A percentile compares a stretch with the other conserved stretches of the same genome.
phyloP scores from a whole-genome alignment of 1,140 invertebrate genomes.

The Aphaenogaster floridana region DNA sequence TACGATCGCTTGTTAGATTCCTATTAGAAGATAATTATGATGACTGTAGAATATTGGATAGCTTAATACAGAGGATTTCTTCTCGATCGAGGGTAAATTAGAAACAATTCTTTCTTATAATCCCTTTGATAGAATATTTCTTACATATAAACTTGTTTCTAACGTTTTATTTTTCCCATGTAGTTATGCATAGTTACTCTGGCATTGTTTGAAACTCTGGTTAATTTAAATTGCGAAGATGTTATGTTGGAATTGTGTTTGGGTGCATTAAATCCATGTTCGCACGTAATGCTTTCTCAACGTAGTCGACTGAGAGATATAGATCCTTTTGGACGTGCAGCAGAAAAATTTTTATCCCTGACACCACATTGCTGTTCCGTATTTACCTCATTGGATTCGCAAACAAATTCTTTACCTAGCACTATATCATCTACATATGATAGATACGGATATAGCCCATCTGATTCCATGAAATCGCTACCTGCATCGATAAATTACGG shows the following conservation, averaged over 20 bases:
- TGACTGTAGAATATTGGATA: slow-evolving; percentile 92
- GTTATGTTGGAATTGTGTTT: slow-evolving; percentile 97
- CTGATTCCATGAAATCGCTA: slow-evolving; percentile 76
- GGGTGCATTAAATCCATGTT: slow-evolving; percentile 94
- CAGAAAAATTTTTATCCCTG: slow-evolving; percentile 94
- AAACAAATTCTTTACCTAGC: slow-evolving; percentile 81
- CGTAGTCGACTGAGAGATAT: slow-evolving; percentile 91
- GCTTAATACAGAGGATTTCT: slow-evolving; percentile 92
- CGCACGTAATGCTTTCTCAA: slow-evolving; percentile 96
- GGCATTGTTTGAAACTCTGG: slow-evolving; percentile 95
- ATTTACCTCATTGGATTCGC: slow-evolving; percentile 50
- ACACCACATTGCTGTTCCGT: slow-evolving; percentile 89
- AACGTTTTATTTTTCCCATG: slow-evolving; percentile 76
- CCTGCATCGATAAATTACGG: slow-evolving; percentile 86
- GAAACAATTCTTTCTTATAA: neutral
- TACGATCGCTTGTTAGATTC: slow-evolving; percentile 95
- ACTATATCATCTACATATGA: slow-evolving; percentile 81
- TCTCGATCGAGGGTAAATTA: slow-evolving; percentile 90
- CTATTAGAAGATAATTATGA: slow-evolving; percentile 95
- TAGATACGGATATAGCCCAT: slow-evolving; percentile 61
- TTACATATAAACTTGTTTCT: slow-evolving; percentile 1
- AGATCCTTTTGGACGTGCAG: slow-evolving; percentile 93
- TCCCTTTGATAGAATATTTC: neutral
- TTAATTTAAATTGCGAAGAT: slow-evolving; percentile 98
- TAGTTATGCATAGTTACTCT: slow-evolving; percentile 96